These are phyloP conservation scores for Zaprionus kolodkinae DNA, from an alignment of 1,140 invertebrate species.

Conservation along the genomic window DNA sequence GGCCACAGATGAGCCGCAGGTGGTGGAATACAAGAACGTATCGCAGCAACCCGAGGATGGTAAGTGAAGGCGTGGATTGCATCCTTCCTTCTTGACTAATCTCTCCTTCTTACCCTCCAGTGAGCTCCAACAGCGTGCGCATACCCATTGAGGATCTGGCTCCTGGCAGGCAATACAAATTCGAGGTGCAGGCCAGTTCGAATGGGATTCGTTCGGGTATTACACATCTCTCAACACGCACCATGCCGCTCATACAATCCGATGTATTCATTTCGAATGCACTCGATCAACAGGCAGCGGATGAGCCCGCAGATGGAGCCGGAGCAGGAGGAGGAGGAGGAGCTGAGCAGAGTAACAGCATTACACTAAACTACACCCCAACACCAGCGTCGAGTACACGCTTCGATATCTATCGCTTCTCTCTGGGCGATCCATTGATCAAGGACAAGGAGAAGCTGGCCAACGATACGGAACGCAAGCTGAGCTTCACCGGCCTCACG, in stretches of 20 bases:
- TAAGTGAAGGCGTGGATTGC: conserved; percentile 35
- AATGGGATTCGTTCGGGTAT: conserved; percentile 90
- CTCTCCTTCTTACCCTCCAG: conserved; percentile 11
- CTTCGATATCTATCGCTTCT: conserved; percentile 94
- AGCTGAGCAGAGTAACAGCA: conserved; percentile 54
- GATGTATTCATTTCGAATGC: conserved; percentile 95
- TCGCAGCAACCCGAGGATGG: conserved; percentile 48
- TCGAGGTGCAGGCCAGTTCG: conserved; percentile 91
- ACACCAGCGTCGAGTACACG: conserved; percentile 90
- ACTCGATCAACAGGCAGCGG: conserved; percentile 87
- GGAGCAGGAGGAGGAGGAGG: conserved; percentile 84
- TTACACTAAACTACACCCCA: conserved; percentile 93
- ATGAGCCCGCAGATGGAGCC: conserved; percentile 71
- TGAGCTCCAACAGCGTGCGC: conserved; percentile 77
- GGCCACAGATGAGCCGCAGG: conserved; percentile 85
- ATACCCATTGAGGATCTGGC: conserved; percentile 90
- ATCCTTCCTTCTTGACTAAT: background rate
- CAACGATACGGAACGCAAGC: conserved; percentile 91
- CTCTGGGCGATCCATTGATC: conserved; percentile 89
- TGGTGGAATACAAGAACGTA: conserved; percentile 41
- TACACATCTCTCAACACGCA: conserved; percentile 89
- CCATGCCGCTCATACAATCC: conserved; percentile 95
- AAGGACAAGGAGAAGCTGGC: conserved; percentile 90
- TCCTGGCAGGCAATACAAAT: conserved; percentile 91
- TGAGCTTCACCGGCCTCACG: conserved; percentile 91